Evolutionary conservation across 2,113 vertebrate species (phyloP).

Genomic region (Saguinus imperator): DNA sequence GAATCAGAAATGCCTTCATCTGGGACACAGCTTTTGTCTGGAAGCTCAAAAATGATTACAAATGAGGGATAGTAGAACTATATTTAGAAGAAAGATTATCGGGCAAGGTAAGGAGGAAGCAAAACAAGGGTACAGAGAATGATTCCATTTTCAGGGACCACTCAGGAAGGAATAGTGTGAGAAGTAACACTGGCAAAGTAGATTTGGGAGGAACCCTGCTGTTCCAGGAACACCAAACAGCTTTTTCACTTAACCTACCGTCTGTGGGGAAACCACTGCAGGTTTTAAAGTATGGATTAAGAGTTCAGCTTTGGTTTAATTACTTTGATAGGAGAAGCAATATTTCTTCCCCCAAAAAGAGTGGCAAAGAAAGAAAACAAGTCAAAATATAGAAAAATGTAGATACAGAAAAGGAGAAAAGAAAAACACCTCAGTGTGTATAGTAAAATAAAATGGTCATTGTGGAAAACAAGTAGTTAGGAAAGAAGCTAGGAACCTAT

Average conservation of each 20-base stretch:
- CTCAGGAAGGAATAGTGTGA: accelerated
- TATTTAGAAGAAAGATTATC: neutral
- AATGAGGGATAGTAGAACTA: neutral
- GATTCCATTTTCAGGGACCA: neutral
- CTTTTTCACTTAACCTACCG: no score
- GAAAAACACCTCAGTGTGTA: neutral
- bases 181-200: neutral
- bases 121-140: neutral
- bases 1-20: neutral
- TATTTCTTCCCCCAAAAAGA: conserved; percentile 21
- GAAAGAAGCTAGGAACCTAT: neutral
- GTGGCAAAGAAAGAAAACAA: neutral
- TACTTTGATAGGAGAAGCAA: neutral
- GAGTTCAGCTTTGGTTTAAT: neutral
- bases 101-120: neutral
- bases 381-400: neutral
- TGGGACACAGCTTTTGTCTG: neutral
- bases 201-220: neutral
- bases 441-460: neutral
- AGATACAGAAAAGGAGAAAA: neutral
- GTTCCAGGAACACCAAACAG: neutral
- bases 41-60: neutral
- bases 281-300: neutral
- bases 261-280: neutral
- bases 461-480: neutral